Conservation (phyloP, 1,140 invertebrate species). For the Apis florea region DNA sequence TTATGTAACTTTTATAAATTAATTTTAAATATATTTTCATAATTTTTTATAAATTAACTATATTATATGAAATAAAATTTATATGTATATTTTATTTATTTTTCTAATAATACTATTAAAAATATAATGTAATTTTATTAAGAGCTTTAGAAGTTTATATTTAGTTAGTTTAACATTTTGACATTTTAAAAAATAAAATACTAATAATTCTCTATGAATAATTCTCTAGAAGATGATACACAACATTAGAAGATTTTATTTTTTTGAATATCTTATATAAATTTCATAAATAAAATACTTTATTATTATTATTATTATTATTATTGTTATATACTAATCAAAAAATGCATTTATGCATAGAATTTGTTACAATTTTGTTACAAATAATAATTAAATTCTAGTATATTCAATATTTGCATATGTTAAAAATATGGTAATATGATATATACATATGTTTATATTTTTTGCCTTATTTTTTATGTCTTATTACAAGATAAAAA, state of each 20-base stretch:
- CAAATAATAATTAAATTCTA: not conserved
- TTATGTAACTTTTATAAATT: too few relatives aligned
- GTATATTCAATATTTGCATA: not conserved
- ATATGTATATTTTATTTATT: not conserved
- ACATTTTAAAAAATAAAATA: not conserved
- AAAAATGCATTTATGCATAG: constrained; percentile 1
- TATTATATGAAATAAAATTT: constrained; percentile 1
- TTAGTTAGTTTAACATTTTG: not conserved
- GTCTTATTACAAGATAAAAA: constrained; percentile 8
- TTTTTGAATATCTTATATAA: not conserved
- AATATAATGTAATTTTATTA: not conserved
- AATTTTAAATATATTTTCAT: not conserved
- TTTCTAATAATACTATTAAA: not conserved
- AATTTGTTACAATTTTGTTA: not conserved
- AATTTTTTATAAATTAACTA: not conserved
- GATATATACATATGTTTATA: not conserved
- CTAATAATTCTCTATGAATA: constrained; percentile 12
- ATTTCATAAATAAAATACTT: not conserved
- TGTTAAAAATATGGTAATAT: constrained; percentile 3
- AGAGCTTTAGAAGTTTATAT: not conserved
- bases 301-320: too few relatives aligned
- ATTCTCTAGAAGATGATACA: constrained; percentile 8
- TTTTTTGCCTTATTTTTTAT: not conserved
- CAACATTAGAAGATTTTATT: constrained; percentile 22
- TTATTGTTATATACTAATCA: too few relatives aligned